A percentile compares a stretch with the other conserved stretches of the same genome.
phyloP scores from a whole-genome alignment of 37 sponge, comb jelly and placozoan species.

The Halisarca cf. caerulea region DNA sequence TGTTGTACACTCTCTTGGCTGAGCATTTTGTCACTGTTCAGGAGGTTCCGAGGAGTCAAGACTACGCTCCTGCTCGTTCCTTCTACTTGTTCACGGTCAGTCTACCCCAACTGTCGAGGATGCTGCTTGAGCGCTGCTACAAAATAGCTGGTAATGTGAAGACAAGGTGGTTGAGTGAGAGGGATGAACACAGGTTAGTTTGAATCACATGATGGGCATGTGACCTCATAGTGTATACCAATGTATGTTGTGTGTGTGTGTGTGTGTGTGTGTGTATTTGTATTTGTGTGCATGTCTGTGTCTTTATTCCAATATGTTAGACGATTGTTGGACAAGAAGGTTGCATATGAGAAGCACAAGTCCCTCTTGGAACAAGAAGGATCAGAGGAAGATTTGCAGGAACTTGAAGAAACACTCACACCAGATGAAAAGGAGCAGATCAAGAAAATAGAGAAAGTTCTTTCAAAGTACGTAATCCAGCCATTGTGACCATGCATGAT shows the following conservation, averaged over 20 bases:
- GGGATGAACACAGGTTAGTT: conserved; percentile 62
- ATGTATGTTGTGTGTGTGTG: not conserved
- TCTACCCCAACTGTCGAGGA: conserved; percentile 59
- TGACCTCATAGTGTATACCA: not conserved
- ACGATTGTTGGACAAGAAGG: conserved; percentile 58
- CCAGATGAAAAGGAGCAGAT: conserved; percentile 64
- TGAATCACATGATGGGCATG: not conserved
- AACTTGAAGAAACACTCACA: conserved; percentile 79
- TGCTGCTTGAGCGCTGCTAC: conserved; percentile 78
- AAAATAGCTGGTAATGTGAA: conserved; percentile 73
- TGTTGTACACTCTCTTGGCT: conserved; percentile 85
- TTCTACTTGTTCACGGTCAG: conserved; percentile 91
- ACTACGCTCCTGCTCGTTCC: conserved; percentile 88
- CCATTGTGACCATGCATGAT: too few relatives aligned
- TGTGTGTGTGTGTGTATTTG: not conserved
- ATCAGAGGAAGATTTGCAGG: conserved; percentile 33
- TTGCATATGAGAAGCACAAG: conserved; percentile 47
- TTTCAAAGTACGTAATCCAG: conserved; percentile 29
- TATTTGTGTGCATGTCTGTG: too few relatives aligned
- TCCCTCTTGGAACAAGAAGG: conserved; percentile 3
- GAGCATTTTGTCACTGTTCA: conserved; percentile 83
- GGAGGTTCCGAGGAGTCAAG: conserved; percentile 88
- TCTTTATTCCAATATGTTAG: conserved; percentile 13
- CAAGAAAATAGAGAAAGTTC: conserved; percentile 42
- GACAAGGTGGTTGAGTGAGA: conserved; percentile 35